Evolutionary conservation across 2,888 invertebrate genomes (phyloP).

Genomic region (Cryptocephalus primarius): DNA sequence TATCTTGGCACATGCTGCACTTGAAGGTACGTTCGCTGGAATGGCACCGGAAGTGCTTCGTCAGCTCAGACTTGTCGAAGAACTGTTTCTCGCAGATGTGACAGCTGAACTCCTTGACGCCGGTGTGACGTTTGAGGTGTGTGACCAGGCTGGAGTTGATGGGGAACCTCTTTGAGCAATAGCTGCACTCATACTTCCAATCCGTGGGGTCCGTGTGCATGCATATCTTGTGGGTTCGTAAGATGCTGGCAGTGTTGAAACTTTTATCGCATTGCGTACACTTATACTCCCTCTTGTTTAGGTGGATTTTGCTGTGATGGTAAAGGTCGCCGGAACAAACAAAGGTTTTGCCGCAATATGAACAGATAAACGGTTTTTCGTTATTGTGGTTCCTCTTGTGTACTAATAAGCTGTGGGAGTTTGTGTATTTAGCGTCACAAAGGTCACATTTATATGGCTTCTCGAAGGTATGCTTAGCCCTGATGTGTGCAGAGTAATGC

Average conservation of each 20-base stretch:
- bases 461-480: constrained; percentile 23
- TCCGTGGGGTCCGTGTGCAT: constrained; percentile 24
- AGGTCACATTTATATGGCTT: constrained; percentile 23
- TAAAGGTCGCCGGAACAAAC: constrained; percentile 21
- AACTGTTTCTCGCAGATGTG: constrained; percentile 32
- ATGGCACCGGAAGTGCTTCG: constrained; percentile 20
- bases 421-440: constrained; percentile 21
- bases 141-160: constrained; percentile 21
- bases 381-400: constrained; percentile 22
- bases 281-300: constrained; percentile 22
- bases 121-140: constrained; percentile 21
- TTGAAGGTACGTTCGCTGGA: constrained; percentile 19
- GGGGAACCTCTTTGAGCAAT: constrained; percentile 22
- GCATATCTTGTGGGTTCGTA: constrained; percentile 22
- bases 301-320: constrained; percentile 23
- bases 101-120: constrained; percentile 28
- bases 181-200: constrained; percentile 23
- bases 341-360: constrained; percentile 31
- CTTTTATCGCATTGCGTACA: constrained; percentile 21
- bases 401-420: constrained; percentile 20
- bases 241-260: constrained; percentile 23
- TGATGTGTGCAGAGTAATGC: constrained; percentile 20
- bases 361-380: constrained; percentile 21
- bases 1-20: constrained; percentile 18
- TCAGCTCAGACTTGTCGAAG: constrained; percentile 21